Conservation (phyloP, 2,888 invertebrate species). For the Uloborus plumipes region DNA sequence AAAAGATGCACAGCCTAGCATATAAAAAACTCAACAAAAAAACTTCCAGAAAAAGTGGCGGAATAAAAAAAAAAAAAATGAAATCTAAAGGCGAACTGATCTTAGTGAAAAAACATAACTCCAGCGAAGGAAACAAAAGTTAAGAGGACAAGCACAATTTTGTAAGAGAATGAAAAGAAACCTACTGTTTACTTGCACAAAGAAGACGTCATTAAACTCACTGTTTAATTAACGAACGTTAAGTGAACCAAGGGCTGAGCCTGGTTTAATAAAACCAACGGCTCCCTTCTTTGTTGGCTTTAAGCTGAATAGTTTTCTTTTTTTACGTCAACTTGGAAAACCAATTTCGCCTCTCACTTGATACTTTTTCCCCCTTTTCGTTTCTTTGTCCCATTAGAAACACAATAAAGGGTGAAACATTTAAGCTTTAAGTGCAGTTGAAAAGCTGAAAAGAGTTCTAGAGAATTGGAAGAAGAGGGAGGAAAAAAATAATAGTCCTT, state of each 20-base stretch:
- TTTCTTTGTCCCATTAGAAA: slow-evolving; percentile 38
- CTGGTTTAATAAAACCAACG: slow-evolving; percentile 29
- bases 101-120: slow-evolving; percentile 31
- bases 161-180: slow-evolving; percentile 23
- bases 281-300: slow-evolving; percentile 40
- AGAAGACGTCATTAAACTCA: slow-evolving; percentile 60
- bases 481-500: too few relatives aligned
- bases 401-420: slow-evolving; percentile 28
- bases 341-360: slow-evolving; percentile 37
- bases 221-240: slow-evolving; percentile 58
- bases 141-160: not conserved
- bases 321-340: slow-evolving; percentile 40
- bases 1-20: too few relatives aligned
- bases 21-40: too few relatives aligned
- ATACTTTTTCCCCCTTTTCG: not conserved
- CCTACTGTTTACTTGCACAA: slow-evolving; percentile 51
- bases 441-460: slow-evolving; percentile 1
- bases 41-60: too few relatives aligned
- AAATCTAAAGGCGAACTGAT: slow-evolving; percentile 15
- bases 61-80: slow-evolving; percentile 9
- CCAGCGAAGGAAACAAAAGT: slow-evolving; percentile 35
- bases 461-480: too few relatives aligned
- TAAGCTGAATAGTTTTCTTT: slow-evolving; percentile 38
- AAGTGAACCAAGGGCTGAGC: not conserved
- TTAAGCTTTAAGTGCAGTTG: not conserved